Evolutionary conservation across 64 coral and sea anemone species (phyloP).

Genomic region (Dendrophyllia cribrosa): DNA sequence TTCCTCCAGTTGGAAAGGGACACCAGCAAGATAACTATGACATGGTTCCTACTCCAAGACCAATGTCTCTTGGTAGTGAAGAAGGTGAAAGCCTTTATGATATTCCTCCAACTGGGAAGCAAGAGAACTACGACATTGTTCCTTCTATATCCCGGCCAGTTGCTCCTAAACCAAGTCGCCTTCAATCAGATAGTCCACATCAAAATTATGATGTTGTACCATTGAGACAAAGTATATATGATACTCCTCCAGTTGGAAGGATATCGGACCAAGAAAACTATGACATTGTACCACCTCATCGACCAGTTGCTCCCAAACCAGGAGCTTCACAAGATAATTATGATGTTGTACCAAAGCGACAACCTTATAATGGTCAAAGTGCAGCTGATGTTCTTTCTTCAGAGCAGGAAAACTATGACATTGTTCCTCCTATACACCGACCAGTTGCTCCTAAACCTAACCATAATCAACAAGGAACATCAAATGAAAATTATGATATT

Average conservation of each 20-base stretch:
- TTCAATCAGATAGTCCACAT: not conserved
- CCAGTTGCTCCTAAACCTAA: not conserved
- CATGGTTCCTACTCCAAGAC: slow-evolving; percentile 15
- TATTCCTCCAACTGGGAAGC: not conserved
- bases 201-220: slow-evolving; percentile 71
- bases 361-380: not conserved
- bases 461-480: not conserved
- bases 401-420: slow-evolving; percentile 25
- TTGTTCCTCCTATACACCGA: not conserved
- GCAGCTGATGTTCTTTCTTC: no score
- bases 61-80: not conserved
- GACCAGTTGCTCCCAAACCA: slow-evolving; percentile 23
- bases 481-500: slow-evolving; percentile 55
- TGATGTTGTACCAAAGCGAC: slow-evolving; percentile 46
- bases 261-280: slow-evolving; percentile 32
- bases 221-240: slow-evolving; percentile 25
- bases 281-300: slow-evolving; percentile 33
- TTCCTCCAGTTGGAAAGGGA: not conserved
- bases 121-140: slow-evolving; percentile 34
- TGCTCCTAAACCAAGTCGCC: not conserved
- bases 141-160: not conserved
- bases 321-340: slow-evolving; percentile 23
- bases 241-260: slow-evolving; percentile 30
- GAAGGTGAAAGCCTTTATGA: slow-evolving; percentile 1
- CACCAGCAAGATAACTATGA: slow-evolving; percentile 10